Evolutionary conservation across 1,140 invertebrate species (phyloP).

Genomic region (Drosophila guanche): DNA sequence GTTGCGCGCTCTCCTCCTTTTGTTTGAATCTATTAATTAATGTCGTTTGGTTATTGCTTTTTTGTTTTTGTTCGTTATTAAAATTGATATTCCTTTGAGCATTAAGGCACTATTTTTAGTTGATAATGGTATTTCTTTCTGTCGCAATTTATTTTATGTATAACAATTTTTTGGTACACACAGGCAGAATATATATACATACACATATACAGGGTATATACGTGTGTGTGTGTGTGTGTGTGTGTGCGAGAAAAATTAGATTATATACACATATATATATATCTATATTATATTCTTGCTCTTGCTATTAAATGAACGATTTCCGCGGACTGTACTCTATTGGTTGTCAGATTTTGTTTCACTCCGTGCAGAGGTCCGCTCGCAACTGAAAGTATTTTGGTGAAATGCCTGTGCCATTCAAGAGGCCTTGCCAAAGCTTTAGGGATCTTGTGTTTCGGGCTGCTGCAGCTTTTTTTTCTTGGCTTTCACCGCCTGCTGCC

Average conservation of each 20-base stretch:
- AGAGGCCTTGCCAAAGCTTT: constrained; percentile 69
- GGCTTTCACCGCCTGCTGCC: constrained; percentile 1
- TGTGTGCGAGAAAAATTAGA: constrained; percentile 54
- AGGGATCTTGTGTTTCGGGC: constrained; percentile 67
- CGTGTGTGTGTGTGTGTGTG: too few species aligned
- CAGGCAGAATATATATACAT: constrained; percentile 67
- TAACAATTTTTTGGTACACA: constrained; percentile 70
- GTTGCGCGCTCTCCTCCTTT: constrained; percentile 20
- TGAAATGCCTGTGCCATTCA: constrained; percentile 58
- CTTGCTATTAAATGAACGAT: constrained; percentile 78
- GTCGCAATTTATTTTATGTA: constrained; percentile 60
- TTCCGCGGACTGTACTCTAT: constrained; percentile 83
- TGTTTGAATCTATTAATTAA: constrained; percentile 25
- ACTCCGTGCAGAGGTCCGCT: constrained; percentile 84
- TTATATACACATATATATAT: constrained; percentile 55
- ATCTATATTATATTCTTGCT: constrained; percentile 35
- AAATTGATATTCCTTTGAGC: constrained; percentile 67
- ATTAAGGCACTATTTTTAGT: constrained; percentile 78
- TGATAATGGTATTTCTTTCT: constrained; percentile 76
- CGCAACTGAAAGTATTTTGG: constrained; percentile 81
- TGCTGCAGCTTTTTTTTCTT: constrained; percentile 41
- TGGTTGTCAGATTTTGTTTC: constrained; percentile 80
- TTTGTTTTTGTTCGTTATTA: constrained; percentile 55
- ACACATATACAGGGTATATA: constrained; percentile 67
- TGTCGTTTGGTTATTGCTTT: constrained; percentile 50